Conservation (phyloP, 2,888 invertebrate genomes). For the Zaprionus bogoriensis region DNA sequence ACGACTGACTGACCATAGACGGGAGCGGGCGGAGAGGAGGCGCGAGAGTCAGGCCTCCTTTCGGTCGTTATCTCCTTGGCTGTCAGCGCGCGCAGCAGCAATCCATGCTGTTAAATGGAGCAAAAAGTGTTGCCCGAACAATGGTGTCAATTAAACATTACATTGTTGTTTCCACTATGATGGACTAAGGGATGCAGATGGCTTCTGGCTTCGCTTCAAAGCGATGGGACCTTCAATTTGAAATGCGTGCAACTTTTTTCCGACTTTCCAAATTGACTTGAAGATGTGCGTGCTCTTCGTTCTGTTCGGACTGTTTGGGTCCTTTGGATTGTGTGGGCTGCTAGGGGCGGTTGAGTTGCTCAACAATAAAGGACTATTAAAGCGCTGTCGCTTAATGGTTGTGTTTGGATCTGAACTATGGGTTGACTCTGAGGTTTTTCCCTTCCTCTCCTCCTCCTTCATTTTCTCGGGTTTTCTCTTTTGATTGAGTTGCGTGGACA, state of each 20-base stretch:
- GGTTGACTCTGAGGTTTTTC: constrained; percentile 36
- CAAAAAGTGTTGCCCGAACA: constrained; percentile 76
- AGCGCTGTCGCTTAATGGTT: constrained; percentile 59
- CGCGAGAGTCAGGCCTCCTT: not conserved
- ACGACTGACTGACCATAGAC: constrained; percentile 63
- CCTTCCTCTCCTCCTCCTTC: not conserved
- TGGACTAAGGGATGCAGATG: constrained; percentile 54
- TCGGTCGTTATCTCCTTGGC: constrained; percentile 62
- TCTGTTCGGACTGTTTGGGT: not conserved
- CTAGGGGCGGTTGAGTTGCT: constrained; percentile 23
- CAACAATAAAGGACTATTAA: constrained; percentile 64
- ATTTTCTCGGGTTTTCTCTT: constrained; percentile 3
- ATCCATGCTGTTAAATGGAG: constrained; percentile 74
- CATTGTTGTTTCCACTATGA: constrained; percentile 66
- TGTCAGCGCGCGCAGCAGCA: constrained; percentile 61
- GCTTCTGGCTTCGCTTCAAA: constrained; percentile 26
- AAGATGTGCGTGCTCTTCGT: constrained; percentile 39
- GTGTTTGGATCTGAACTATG: constrained; percentile 41
- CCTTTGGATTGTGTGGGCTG: not conserved
- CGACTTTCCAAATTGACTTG: constrained; percentile 43
- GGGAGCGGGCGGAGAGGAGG: constrained; percentile 14
- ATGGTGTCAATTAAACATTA: constrained; percentile 79
- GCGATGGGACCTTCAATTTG: constrained; percentile 56
- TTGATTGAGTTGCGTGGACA: constrained; percentile 46
- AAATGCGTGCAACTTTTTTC: constrained; percentile 45